These are phyloP conservation scores for Falco rusticolus DNA, from an alignment of 2,797 vertebrate genomes.

Conservation along the genomic window DNA sequence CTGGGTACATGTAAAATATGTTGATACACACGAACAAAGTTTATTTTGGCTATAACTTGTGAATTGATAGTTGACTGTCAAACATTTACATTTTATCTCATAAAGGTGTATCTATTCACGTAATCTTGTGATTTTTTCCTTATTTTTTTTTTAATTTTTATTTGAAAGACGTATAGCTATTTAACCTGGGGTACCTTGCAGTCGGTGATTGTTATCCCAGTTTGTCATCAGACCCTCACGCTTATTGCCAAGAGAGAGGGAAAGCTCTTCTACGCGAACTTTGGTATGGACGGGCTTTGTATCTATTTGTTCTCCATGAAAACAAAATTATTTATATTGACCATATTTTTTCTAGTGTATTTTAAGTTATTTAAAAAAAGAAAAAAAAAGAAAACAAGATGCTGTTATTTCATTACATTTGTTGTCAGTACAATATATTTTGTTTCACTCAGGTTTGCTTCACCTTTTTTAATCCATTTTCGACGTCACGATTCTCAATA, in stretches of 20 bases:
- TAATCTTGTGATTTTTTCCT: slow-evolving; percentile 86
- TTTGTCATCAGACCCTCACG: slow-evolving; percentile 65
- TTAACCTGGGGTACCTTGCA: slow-evolving; percentile 82
- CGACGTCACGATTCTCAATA: slow-evolving; percentile 71
- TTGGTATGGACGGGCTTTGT: slow-evolving; percentile 80
- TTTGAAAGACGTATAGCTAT: slow-evolving; percentile 80
- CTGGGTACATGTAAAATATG: slow-evolving; percentile 93
- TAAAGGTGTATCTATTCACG: slow-evolving; percentile 89
- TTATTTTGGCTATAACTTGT: slow-evolving; percentile 94
- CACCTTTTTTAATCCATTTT: slow-evolving; percentile 75
- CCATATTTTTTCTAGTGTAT: slow-evolving; percentile 86
- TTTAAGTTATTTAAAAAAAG: slow-evolving; percentile 84
- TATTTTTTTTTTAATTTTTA: slow-evolving; percentile 23
- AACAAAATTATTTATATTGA: slow-evolving; percentile 86
- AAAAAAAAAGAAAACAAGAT: slow-evolving; percentile 42
- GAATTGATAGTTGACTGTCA: slow-evolving; percentile 88
- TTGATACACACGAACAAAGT: slow-evolving; percentile 92
- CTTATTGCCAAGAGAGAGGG: slow-evolving; percentile 68
- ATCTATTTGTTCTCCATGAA: slow-evolving; percentile 89
- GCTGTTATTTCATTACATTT: slow-evolving; percentile 81
- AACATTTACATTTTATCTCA: slow-evolving; percentile 85
- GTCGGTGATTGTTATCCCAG: slow-evolving; percentile 53
- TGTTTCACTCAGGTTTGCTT: slow-evolving; percentile 77
- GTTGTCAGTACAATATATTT: slow-evolving; percentile 82
- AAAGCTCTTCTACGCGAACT: slow-evolving; percentile 79